Conservation (phyloP, 2,113 vertebrate genomes). For the Hippolais icterina region DNA sequence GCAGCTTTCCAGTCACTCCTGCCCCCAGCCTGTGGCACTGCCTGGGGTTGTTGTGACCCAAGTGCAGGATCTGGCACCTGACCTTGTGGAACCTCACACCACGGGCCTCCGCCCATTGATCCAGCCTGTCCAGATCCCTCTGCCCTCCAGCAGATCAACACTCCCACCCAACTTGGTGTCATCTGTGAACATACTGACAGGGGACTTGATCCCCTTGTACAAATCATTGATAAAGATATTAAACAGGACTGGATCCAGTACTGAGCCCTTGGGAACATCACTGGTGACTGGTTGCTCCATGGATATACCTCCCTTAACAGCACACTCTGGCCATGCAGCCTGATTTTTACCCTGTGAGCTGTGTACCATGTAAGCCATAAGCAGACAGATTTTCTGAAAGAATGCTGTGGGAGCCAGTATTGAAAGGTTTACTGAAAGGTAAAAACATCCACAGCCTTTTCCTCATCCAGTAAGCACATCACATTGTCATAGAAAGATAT, state of each 20-base stretch:
- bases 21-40: not conserved
- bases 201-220: not conserved
- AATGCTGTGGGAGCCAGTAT: not conserved
- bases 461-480: not conserved
- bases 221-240: not conserved
- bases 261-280: not conserved
- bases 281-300: not conserved
- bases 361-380: rapidly evolving
- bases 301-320: not conserved
- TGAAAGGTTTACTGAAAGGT: not conserved
- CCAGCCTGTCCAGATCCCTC: not conserved
- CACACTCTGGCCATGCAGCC: not conserved
- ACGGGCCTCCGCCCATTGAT: not conserved
- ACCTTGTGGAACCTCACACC: not conserved
- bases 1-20: not conserved
- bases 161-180: not conserved
- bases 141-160: not conserved
- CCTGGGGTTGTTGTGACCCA: too few species aligned
- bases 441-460: not conserved
- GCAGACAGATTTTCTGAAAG: not conserved
- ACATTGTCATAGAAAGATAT: not conserved
- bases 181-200: not conserved
- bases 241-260: not conserved
- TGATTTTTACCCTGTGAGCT: not conserved
- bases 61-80: rapidly evolving